phyloP scores from a whole-genome alignment of 2,113 vertebrate genomes.

The Sinocyclocheilus grahami region DNA sequence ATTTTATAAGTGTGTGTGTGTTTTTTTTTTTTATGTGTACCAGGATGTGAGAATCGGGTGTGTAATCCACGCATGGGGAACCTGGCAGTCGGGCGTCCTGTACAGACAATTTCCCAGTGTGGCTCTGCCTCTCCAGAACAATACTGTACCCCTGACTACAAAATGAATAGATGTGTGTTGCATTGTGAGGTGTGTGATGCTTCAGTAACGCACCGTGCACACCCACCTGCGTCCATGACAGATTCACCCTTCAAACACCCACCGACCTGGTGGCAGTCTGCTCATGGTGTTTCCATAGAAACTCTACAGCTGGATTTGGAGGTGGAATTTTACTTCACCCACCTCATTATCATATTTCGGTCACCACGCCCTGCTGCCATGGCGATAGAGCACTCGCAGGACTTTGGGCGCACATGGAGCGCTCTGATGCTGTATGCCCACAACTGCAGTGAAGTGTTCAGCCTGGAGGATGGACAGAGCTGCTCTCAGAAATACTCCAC shows the following conservation, averaged over 20 bases:
- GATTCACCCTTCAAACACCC: conserved; percentile 93
- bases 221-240: conserved; percentile 86
- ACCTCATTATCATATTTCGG: conserved; percentile 93
- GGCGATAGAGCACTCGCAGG: conserved; percentile 92
- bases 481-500: conserved; percentile 94
- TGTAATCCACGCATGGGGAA: conserved; percentile 97
- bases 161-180: conserved; percentile 62
- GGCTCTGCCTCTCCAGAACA: conserved; percentile 79
- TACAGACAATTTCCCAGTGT: conserved; percentile 85
- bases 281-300: conserved; percentile 76
- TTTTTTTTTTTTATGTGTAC: neutral
- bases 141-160: conserved; percentile 77
- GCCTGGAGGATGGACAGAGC: conserved; percentile 82
- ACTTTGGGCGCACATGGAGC: conserved; percentile 89
- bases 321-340: conserved; percentile 92
- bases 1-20: neutral
- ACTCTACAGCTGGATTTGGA: conserved; percentile 91
- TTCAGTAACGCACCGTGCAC: conserved; percentile 77
- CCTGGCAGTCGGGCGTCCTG: conserved; percentile 83
- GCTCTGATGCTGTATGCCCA: conserved; percentile 88
- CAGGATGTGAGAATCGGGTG: conserved; percentile 81
- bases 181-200: conserved; percentile 83
- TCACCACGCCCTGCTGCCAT: conserved; percentile 90
- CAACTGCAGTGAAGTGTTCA: conserved; percentile 87
- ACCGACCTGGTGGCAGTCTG: conserved; percentile 96